Conservation (phyloP, 1,140 invertebrate species). For the Helicoverpa zea region DNA sequence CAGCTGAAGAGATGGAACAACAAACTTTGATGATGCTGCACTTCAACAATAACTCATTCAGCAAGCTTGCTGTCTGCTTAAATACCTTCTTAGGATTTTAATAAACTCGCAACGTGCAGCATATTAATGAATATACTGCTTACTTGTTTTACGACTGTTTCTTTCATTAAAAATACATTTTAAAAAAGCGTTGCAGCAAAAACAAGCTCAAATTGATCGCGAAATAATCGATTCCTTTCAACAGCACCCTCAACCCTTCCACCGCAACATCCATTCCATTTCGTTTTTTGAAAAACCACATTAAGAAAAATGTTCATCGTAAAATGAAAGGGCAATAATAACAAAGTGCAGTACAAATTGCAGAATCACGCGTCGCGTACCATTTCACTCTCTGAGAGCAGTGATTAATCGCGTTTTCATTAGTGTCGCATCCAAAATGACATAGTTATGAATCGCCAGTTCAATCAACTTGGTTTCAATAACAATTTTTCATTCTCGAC, state of each 20-base stretch:
- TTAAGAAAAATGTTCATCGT: constrained; percentile 40
- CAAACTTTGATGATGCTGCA: constrained; percentile 19
- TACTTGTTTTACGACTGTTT: not conserved
- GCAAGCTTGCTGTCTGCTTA: not conserved
- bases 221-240: constrained; percentile 34
- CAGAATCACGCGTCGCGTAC: constrained; percentile 71
- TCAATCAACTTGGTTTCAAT: constrained; percentile 86
- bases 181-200: not conserved
- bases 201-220: constrained; percentile 20
- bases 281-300: constrained; percentile 39
- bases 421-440: constrained; percentile 83
- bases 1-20: constrained; percentile 15
- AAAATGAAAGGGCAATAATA: constrained; percentile 45
- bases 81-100: not conserved
- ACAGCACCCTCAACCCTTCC: constrained; percentile 27
- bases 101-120: not conserved
- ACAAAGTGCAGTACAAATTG: constrained; percentile 60
- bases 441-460: constrained; percentile 84
- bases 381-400: constrained; percentile 70
- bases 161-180: not conserved
- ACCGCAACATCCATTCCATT: constrained; percentile 30
- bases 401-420: constrained; percentile 84
- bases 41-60: constrained; percentile 12
- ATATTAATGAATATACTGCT: not conserved
- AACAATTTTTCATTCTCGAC: constrained; percentile 86